Evolutionary conservation across 2,113 vertebrate genomes (phyloP).

Genomic region (Anguilla japonica): DNA sequence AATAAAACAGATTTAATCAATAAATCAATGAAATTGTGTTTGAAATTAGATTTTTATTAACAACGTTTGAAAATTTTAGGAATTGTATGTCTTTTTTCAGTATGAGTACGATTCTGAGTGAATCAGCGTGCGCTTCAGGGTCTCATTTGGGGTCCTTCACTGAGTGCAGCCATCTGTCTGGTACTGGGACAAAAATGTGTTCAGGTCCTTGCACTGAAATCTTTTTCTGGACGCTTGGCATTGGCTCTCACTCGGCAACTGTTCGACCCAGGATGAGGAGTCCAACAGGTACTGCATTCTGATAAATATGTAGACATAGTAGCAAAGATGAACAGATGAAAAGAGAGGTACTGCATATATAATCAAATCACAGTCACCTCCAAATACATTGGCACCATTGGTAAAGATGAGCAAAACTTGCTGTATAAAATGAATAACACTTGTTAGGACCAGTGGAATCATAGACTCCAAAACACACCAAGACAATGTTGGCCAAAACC

Average conservation of each 20-base stretch:
- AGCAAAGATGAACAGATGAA: neutral
- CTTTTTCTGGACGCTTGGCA: constrained; percentile 31
- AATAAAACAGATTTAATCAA: neutral
- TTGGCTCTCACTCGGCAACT: constrained; percentile 15
- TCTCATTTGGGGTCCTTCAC: constrained; percentile 34
- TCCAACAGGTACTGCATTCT: constrained; percentile 72
- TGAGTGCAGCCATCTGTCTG: constrained; percentile 57
- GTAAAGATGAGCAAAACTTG: no score
- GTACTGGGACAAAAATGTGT: constrained; percentile 47
- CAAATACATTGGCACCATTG: no score
- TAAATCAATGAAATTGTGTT: neutral
- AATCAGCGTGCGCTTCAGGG: neutral
- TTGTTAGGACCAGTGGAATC: no score
- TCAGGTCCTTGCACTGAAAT: constrained; percentile 14
- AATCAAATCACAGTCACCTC: neutral
- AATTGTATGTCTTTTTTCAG: no score
- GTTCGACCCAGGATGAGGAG: constrained; percentile 67
- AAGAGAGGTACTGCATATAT: neutral
- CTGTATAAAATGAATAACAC: no score
- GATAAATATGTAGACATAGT: constrained; percentile 10
- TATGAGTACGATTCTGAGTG: neutral
- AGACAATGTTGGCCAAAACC: no score
- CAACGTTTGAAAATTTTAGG: neutral
- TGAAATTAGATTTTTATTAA: neutral
- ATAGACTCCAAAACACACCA: no score